A percentile compares a stretch with the other conserved stretches of the same genome.
phyloP scores from a whole-genome alignment of 2,113 vertebrate species.

The Ophthalmolycus amberensis region DNA sequence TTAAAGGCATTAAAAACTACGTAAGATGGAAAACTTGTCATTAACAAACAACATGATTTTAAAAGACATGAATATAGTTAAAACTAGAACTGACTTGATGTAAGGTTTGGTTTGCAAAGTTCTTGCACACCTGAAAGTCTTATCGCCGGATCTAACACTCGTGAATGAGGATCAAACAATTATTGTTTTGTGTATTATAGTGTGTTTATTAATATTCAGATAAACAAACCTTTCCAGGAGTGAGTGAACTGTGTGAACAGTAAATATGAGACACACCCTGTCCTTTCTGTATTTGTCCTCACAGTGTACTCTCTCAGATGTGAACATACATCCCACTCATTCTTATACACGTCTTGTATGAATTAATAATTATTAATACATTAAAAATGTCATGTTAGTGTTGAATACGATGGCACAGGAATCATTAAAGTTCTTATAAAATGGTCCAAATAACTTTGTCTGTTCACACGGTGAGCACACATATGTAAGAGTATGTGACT shows the following conservation, averaged over 20 bases:
- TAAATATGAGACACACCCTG: not conserved
- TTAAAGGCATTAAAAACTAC: not conserved
- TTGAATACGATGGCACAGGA: too few species aligned
- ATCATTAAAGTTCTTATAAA: too few species aligned
- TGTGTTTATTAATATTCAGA: too few species aligned
- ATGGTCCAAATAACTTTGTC: too few species aligned
- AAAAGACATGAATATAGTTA: not conserved
- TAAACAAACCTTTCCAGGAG: too few species aligned
- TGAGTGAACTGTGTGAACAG: too few species aligned
- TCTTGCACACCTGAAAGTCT: not conserved
- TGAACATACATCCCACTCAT: not conserved
- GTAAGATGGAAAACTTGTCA: not conserved
- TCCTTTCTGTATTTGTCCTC: not conserved
- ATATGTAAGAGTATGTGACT: not conserved
- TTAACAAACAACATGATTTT: not conserved
- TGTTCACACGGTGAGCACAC: not conserved
- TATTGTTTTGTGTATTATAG: too few species aligned
- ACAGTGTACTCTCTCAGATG: not conserved
- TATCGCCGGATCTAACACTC: not conserved
- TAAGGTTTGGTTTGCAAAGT: not conserved
- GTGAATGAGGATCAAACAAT: not conserved
- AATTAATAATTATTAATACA: too few species aligned
- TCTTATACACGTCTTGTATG: not conserved
- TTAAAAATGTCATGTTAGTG: too few species aligned
- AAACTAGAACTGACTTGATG: not conserved